Evolutionary conservation across 1,140 invertebrate genomes (phyloP).

Genomic region (Drosophila sp.): DNA sequence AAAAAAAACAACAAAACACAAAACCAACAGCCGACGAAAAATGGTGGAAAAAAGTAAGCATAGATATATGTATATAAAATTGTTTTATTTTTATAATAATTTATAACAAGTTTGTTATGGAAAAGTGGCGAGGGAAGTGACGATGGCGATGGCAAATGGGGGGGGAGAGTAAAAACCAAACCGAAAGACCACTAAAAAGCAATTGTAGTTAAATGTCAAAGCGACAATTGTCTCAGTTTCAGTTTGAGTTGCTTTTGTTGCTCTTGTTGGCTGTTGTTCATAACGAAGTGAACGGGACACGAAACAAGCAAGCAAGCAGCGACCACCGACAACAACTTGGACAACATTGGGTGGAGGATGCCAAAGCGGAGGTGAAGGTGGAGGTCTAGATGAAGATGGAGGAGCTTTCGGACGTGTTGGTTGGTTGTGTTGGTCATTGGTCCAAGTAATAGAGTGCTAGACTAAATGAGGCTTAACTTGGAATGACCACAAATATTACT

Average conservation of each 20-base stretch:
- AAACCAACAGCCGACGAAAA: constrained; percentile 1
- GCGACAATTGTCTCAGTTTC: constrained; percentile 67
- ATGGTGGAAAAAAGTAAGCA: constrained; percentile 3
- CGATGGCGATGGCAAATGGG: constrained; percentile 26
- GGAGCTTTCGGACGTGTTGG: constrained; percentile 2
- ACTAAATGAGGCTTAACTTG: constrained; percentile 68
- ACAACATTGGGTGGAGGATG: constrained; percentile 23
- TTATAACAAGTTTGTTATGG: constrained; percentile 72
- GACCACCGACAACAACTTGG: constrained; percentile 23
- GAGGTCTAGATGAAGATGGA: constrained; percentile 23
- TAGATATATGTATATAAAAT: background rate
- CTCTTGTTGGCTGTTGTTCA: constrained; percentile 34
- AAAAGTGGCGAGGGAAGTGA: constrained; percentile 37
- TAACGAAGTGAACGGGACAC: constrained; percentile 67
- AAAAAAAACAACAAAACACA: constrained; percentile 40
- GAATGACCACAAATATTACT: constrained; percentile 40
- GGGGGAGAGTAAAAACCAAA: constrained; percentile 26
- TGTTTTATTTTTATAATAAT: constrained; percentile 62
- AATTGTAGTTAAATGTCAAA: constrained; percentile 80
- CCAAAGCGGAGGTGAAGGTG: background rate
- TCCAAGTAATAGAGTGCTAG: constrained; percentile 62
- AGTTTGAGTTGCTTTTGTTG: constrained; percentile 29
- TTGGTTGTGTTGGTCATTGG: constrained; percentile 46
- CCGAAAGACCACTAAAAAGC: constrained; percentile 73
- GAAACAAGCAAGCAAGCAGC: constrained; percentile 2